Evolutionary conservation across 2,888 invertebrate genomes (phyloP).

Genomic region (Ochlodes sylvanus): DNA sequence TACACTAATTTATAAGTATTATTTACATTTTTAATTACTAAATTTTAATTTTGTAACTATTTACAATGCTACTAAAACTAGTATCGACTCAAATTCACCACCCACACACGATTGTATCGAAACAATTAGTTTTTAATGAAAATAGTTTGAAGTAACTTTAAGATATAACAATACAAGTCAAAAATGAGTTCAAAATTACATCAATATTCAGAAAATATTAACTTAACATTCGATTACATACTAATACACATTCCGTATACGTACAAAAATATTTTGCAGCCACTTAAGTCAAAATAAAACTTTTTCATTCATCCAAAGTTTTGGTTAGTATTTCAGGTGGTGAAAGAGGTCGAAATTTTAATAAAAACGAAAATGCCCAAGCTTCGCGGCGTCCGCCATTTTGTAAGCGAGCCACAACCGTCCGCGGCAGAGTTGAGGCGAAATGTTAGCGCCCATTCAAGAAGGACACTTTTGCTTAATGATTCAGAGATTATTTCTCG

Average conservation of each 20-base stretch:
- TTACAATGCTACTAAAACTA: conserved; percentile 22
- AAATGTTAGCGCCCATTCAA: neutral
- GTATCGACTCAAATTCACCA: conserved; percentile 31
- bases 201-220: too few relatives aligned
- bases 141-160: neutral
- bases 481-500: conserved; percentile 25
- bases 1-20: conserved; percentile 26
- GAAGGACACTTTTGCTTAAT: conserved; percentile 7
- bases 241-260: too few relatives aligned
- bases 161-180: neutral
- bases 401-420: conserved; percentile 25
- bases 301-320: neutral
- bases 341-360: conserved; percentile 7
- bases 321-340: conserved; percentile 8
- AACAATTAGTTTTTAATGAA: neutral
- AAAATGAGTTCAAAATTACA: too few relatives aligned
- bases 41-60: conserved; percentile 31
- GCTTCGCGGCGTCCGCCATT: conserved; percentile 22
- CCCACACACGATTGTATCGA: neutral
- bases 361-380: conserved; percentile 28
- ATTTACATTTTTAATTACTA: conserved; percentile 33
- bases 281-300: too few relatives aligned
- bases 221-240: too few relatives aligned
- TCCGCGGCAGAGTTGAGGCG: conserved; percentile 15
- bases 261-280: too few relatives aligned